phyloP scores from a whole-genome alignment of 2,888 invertebrate genomes.

The Nyleta sp. region DNA sequence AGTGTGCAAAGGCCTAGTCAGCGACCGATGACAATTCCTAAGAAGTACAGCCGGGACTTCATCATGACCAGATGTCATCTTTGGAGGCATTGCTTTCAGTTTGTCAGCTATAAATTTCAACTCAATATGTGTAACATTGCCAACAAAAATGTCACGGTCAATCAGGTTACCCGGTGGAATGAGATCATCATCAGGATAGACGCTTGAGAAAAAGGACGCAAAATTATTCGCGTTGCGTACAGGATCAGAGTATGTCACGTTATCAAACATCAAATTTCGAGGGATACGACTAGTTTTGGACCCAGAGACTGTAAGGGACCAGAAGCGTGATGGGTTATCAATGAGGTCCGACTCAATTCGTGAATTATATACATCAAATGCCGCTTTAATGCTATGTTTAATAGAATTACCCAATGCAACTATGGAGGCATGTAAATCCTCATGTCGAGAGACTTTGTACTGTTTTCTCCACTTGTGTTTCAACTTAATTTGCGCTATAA shows the following conservation, averaged over 20 bases:
- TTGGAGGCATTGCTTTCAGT: not conserved
- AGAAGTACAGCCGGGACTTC: not conserved
- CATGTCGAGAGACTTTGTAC: not conserved
- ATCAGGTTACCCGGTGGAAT: too few species aligned
- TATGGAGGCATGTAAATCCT: too few species aligned
- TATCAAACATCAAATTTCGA: not conserved
- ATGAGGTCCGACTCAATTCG: too few species aligned
- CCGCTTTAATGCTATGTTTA: too few species aligned
- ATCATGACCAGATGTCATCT: not conserved
- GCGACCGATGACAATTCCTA: not conserved
- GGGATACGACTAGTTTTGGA: not conserved
- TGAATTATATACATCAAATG: too few species aligned
- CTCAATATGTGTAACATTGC: too few species aligned
- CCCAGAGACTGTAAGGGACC: too few species aligned
- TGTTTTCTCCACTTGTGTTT: not conserved
- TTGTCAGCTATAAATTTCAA: not conserved
- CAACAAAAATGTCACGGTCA: too few species aligned
- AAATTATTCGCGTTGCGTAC: not conserved
- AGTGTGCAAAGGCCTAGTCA: not conserved
- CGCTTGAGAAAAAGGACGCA: not conserved
- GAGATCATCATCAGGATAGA: too few species aligned
- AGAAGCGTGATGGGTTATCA: too few species aligned
- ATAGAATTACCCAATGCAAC: too few species aligned
- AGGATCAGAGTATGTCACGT: not conserved
- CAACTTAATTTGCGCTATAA: not conserved